These are phyloP conservation scores for Metellina segmentata DNA, from an alignment of 2,888 invertebrate species.

Conservation along the genomic window DNA sequence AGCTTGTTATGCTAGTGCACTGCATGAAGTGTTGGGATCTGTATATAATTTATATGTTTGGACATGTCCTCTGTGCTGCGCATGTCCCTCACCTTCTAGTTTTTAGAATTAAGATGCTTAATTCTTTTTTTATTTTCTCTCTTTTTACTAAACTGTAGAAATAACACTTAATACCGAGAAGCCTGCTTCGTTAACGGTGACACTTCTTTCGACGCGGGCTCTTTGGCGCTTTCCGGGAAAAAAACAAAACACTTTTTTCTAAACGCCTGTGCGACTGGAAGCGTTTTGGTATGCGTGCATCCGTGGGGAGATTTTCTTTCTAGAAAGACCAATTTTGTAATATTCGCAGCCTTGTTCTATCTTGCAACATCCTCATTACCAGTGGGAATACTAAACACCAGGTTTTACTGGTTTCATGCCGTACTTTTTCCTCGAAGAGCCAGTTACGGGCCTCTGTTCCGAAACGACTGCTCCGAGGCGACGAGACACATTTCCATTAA, in stretches of 20 bases:
- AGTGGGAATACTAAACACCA: too few species aligned
- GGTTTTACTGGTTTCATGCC: too few species aligned
- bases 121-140: slow-evolving; percentile 43
- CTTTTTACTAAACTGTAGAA: slow-evolving; percentile 62
- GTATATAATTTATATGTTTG: slow-evolving; percentile 75
- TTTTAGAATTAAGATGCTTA: slow-evolving; percentile 62
- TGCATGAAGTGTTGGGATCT: slow-evolving; percentile 76
- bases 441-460: too few species aligned
- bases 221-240: neutral
- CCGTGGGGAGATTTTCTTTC: too few species aligned
- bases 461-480: too few species aligned
- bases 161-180: slow-evolving; percentile 48
- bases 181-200: slow-evolving; percentile 40
- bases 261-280: neutral
- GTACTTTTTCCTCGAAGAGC: too few species aligned
- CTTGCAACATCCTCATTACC: too few species aligned
- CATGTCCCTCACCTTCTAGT: slow-evolving; percentile 75
- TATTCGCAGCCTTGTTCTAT: neutral
- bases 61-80: slow-evolving; percentile 77
- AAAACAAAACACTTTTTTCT: neutral
- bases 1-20: slow-evolving; percentile 77
- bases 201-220: neutral
- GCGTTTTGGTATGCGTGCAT: neutral
- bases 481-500: too few species aligned
- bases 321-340: neutral